Evolutionary conservation across 1,140 invertebrate species (phyloP), one percentile per base, ranked within the genome.

Genomic region (Drosophila watanabei): DNA sequence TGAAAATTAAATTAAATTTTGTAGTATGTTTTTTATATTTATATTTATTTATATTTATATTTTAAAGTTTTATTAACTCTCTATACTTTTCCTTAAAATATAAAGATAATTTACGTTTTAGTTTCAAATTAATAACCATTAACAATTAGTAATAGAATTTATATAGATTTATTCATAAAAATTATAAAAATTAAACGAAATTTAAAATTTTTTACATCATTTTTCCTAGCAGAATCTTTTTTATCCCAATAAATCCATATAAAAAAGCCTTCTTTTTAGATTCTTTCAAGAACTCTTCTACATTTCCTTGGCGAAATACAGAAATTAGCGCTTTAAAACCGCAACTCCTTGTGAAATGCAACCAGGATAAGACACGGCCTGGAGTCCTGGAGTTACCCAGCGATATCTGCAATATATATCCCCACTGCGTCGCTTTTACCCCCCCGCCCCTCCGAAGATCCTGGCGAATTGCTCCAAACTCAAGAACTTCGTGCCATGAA

Each of bases 361-460:
- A 33, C 30, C 13, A 43, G 63, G 37, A 62, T 62, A 62, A 52
- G 30, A 8, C 45, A 16, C 46, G 5, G 46, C 39, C 10, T 45
- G 6, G n/a, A 39, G 56, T 18, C 58, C 16, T 41, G 59, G 28
- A 5, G 13, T 28, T 30, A 11, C 13, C 45, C 61, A 49, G 52
- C 33, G 64, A 71, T 71, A 71, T 71, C 64, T 57, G 33, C 68
- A 48, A 71, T 70, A 71, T 70, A 71, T 69, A 71, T 56, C 49
- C 64, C 68, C 49, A 69, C 9, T 69, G 68, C 37, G 62, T 37
- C 9, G 48, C 48, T 10, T 49, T 30, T 28, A 16, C 6, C 14
- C 4, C 46, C 46, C 20, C n/a, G 13, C 13, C 58, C 64, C 64
- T n/a, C 63, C 43, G 8, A 66, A 66, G 66, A 64, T 70, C 28